These are phyloP conservation scores for Falcaria lacertinaria DNA, from an alignment of 2,888 invertebrate genomes.

Conservation along the genomic window DNA sequence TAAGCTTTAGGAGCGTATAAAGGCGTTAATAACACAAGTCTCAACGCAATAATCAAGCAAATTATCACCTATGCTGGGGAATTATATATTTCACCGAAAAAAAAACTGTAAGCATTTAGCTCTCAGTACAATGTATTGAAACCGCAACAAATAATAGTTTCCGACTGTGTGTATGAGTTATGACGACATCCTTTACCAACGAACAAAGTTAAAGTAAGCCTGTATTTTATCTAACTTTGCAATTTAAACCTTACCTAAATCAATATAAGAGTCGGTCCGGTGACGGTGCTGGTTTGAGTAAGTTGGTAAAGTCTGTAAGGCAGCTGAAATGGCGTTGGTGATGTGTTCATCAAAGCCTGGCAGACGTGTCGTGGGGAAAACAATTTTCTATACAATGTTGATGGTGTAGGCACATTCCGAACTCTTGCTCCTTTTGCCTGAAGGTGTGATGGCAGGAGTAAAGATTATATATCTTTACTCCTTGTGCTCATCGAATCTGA, in stretches of 20 bases:
- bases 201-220: constrained; percentile 20
- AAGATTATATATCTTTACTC: too few species aligned
- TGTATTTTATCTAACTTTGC: not conserved
- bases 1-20: too few species aligned
- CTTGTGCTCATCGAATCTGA: not conserved
- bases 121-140: constrained; percentile 62
- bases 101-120: constrained; percentile 56
- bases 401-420: constrained; percentile 23
- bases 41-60: not conserved
- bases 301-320: constrained; percentile 40
- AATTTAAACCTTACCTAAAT: constrained; percentile 15
- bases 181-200: constrained; percentile 56
- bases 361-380: constrained; percentile 64
- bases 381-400: constrained; percentile 70
- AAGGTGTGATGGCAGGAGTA: not conserved
- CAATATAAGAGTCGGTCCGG: constrained; percentile 6
- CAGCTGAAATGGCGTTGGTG: constrained; percentile 59
- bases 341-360: constrained; percentile 72
- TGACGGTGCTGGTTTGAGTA: constrained; percentile 11
- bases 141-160: constrained; percentile 75
- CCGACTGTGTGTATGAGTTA: constrained; percentile 68
- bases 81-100: constrained; percentile 50
- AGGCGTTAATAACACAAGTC: not conserved
- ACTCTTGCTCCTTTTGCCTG: constrained; percentile 3
- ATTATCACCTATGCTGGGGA: constrained; percentile 9